Percentiles rank a stretch among this genome's conserved stretches.
Evolutionary conservation across 2,797 vertebrate genomes (phyloP).

Genomic region (Gadopsis marmoratus): DNA sequence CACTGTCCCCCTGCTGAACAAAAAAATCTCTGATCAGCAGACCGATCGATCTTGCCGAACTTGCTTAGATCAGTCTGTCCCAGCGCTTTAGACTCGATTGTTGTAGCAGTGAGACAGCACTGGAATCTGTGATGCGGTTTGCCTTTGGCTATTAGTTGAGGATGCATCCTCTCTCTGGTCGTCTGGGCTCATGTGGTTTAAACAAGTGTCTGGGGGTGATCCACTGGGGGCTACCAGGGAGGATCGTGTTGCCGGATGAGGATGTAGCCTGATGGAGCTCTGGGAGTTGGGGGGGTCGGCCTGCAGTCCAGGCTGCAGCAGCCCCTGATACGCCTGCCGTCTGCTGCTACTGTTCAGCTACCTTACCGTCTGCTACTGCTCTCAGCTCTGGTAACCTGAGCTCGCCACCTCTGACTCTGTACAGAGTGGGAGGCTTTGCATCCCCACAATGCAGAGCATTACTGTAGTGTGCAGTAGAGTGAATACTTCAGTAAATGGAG

Average conservation of each 20-base stretch:
- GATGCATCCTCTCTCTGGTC: constrained; percentile 75
- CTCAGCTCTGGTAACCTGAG: constrained; percentile 62
- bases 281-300: constrained; percentile 34
- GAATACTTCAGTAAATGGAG: constrained; percentile 54
- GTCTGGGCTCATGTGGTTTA: constrained; percentile 81
- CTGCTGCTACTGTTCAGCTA: constrained; percentile 66
- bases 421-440: constrained; percentile 38
- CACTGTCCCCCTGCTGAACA: constrained; percentile 25
- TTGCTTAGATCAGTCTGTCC: constrained; percentile 52
- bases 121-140: constrained; percentile 70
- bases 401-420: constrained; percentile 42
- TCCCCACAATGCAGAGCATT: constrained; percentile 46
- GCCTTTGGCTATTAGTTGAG: constrained; percentile 68
- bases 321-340: constrained; percentile 46
- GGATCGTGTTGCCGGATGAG: constrained; percentile 80
- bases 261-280: constrained; percentile 80
- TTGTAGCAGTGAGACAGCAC: constrained; percentile 43
- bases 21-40: constrained; percentile 54
- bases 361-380: constrained; percentile 59
- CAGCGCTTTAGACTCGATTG: constrained; percentile 43
- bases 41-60: constrained; percentile 36
- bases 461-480: constrained; percentile 37
- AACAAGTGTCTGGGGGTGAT: constrained; percentile 82
- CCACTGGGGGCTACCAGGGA: constrained; percentile 70
- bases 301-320: constrained; percentile 18